Evolutionary conservation across 2,888 invertebrate genomes (phyloP).

Genomic region (Synergus umbraculus): DNA sequence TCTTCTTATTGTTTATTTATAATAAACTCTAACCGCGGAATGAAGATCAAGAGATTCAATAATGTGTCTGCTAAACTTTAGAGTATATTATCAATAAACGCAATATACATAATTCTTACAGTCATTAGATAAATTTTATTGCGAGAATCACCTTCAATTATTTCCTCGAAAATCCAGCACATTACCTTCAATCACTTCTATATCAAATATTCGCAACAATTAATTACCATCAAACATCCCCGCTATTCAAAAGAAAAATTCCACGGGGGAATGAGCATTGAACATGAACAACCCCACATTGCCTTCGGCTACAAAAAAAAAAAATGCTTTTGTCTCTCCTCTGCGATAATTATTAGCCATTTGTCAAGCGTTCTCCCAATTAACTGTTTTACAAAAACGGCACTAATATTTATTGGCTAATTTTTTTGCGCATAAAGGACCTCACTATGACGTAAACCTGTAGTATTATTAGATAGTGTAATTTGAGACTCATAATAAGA

Average conservation of each 20-base stretch:
- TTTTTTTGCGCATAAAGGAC: too few species aligned
- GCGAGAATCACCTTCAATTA: background rate
- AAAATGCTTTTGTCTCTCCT: conserved; percentile 13
- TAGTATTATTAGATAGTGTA: too few species aligned
- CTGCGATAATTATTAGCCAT: conserved; percentile 1
- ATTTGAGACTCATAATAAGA: too few species aligned
- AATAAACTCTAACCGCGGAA: background rate
- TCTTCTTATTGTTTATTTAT: background rate
- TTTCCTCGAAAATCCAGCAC: background rate
- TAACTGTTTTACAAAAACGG: background rate
- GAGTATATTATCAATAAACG: too few species aligned
- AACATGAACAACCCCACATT: conserved; percentile 20
- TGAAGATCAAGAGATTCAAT: background rate
- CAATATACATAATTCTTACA: too few species aligned
- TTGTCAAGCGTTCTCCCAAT: background rate
- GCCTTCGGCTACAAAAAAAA: conserved; percentile 12
- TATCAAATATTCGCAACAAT: background rate
- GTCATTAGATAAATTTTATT: too few species aligned
- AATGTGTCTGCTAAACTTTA: background rate
- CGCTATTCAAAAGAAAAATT: conserved; percentile 18
- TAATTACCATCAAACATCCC: conserved; percentile 14
- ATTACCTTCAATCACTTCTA: background rate
- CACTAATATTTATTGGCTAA: too few species aligned
- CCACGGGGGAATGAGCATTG: conserved; percentile 20
- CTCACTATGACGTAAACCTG: too few species aligned